These are phyloP conservation scores for Pseudocheirus occidentalis DNA, from an alignment of 2,797 vertebrate genomes.

Conservation along the genomic window DNA sequence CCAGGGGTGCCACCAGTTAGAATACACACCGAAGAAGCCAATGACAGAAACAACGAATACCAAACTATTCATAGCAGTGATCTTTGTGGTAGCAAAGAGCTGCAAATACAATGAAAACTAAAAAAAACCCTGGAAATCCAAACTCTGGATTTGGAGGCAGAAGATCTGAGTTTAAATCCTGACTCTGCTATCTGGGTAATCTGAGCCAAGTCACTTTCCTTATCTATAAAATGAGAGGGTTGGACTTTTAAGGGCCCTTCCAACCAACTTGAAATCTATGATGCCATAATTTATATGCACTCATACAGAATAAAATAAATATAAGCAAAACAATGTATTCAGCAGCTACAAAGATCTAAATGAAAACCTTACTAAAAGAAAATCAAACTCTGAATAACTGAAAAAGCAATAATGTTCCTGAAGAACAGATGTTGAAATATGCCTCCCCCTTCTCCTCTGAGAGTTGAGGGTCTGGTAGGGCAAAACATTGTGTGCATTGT, in stretches of 20 bases:
- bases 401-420: background rate
- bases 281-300: background rate
- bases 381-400: background rate
- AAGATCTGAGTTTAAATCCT: background rate
- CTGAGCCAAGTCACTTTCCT: background rate
- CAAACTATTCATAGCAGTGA: background rate
- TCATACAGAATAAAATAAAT: background rate
- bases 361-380: background rate
- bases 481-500: background rate
- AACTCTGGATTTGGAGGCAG: background rate
- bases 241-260: too few relatives aligned
- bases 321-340: too few relatives aligned
- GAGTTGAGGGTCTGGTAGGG: background rate
- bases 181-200: background rate
- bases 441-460: background rate
- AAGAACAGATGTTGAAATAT: background rate
- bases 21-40: background rate
- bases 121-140: background rate
- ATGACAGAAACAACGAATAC: background rate
- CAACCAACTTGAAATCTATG: background rate
- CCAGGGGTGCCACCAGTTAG: background rate
- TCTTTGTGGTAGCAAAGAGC: background rate
- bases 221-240: background rate
- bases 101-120: background rate
- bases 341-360: too few relatives aligned